Base-by-base conservation (phyloP, 2,113 vertebrate species). In the Neofelis nebulosa region DNA sequence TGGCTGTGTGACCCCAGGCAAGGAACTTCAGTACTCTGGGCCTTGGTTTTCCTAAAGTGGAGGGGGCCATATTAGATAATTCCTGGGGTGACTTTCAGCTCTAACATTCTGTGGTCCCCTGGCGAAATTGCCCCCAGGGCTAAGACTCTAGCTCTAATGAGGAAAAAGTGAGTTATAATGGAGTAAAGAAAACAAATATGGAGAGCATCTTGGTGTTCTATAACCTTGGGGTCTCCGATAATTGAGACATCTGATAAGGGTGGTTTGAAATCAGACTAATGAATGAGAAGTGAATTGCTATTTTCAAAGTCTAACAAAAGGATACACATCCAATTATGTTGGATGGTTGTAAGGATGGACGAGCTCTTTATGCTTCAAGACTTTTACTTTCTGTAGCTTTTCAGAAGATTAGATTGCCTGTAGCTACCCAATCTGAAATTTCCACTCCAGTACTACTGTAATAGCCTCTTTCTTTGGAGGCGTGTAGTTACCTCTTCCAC, bases 241-340 rank as follows among this genome's bases (percentile, higher is more conserved):
- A 89, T 97, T 95, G 88, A 95, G 85, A 69, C 41, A 90, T 88
- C 80, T 19, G 10, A 19, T 83, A 92, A 96, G 61, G 68, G 69
- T 27, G n/a, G 48, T 94, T 94, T 94, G 94, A 93, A 97, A 89
- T 91, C 86, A 94, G 31, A 87, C 57, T 96, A 91, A 97, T 95
- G 93, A 97, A 90, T 97, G 91, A 95, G 78, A 97, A 68, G 68
- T 92, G 93, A 97, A 97, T 96, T 87, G 68, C 61, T 96, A 3
- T 97, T 85, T 97, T 93, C 91, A 74, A 81, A 89, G 71, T 93
- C 92, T 89, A 50, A 94, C 93, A 87, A 76, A 97, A 87, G 65
- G 55, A 65, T 89, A 38, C 74, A 69, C 55, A 76, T 91, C 52
- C 83, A 87, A 41, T 97, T 97, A 61, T 94, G 29, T 3, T 13